Conservation (phyloP, 1,140 invertebrate species). For the Ceratitis capitata region DNA sequence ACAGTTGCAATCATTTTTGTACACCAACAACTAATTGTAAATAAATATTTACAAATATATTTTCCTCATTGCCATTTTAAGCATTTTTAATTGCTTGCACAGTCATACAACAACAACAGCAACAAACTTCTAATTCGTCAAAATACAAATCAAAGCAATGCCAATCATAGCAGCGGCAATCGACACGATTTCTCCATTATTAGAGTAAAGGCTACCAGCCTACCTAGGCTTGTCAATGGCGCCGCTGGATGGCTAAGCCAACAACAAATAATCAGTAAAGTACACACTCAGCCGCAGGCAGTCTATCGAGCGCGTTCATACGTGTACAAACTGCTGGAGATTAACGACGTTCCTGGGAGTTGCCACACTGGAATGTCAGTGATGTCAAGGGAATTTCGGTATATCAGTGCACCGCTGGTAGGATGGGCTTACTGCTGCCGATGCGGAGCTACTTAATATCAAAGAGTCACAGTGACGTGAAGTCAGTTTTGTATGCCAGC, state of each 20-base stretch:
- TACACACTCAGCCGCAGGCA: background rate
- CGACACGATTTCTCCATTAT: slow-evolving; percentile 13
- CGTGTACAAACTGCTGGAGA: background rate
- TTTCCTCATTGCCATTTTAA: background rate
- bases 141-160: background rate
- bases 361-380: slow-evolving; percentile 5
- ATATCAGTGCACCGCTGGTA: background rate
- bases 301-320: background rate
- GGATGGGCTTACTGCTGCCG: background rate
- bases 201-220: too few species aligned
- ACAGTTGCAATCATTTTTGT: slow-evolving; percentile 16
- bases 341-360: slow-evolving; percentile 9
- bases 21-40: background rate
- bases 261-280: background rate
- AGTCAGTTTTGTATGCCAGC: background rate
- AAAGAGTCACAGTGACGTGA: background rate
- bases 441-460: background rate
- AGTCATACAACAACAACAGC: background rate
- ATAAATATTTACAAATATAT: background rate
- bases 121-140: slow-evolving; percentile 7
- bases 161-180: background rate
- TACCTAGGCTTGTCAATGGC: background rate
- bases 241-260: background rate
- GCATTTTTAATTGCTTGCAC: slow-evolving; percentile 19
- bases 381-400: slow-evolving; percentile 11